phyloP scores from a whole-genome alignment of 2,113 vertebrate genomes.

The Stomatorhinus ivindoensis region DNA sequence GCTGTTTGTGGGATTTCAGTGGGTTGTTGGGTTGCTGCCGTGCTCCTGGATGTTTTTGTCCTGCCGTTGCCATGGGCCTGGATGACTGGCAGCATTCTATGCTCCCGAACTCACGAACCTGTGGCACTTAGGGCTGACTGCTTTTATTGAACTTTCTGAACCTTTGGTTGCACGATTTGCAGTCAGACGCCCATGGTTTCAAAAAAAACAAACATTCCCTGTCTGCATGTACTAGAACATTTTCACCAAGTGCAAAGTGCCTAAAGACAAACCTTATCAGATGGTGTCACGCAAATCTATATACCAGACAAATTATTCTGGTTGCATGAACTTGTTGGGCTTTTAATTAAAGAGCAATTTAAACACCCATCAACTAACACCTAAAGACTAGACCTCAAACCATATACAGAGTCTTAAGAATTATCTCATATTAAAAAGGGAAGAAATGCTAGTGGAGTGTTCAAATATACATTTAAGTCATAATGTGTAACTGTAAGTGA shows the following conservation, averaged over 20 bases:
- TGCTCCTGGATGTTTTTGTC: not conserved
- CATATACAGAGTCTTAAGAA: not conserved
- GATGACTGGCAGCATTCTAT: not conserved
- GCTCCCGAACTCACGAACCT: not conserved
- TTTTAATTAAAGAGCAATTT: not conserved
- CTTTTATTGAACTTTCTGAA: not conserved
- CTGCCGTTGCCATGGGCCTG: not conserved
- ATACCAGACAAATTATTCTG: constrained; percentile 19
- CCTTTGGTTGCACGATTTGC: not conserved
- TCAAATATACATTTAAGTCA: not conserved
- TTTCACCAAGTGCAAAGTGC: constrained; percentile 1
- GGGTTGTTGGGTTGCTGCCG: not conserved
- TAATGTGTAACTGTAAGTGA: not conserved
- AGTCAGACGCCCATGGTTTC: not conserved
- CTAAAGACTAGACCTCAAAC: not conserved
- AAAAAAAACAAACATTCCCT: not conserved
- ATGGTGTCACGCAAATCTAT: not conserved
- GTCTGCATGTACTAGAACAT: constrained; percentile 18
- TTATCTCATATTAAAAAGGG: not conserved
- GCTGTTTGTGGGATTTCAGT: not conserved
- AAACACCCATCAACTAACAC: not conserved
- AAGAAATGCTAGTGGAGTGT: not conserved
- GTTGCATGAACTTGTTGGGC: constrained; percentile 22
- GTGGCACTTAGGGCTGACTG: not conserved
- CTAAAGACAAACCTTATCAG: constrained; percentile 18